Percentiles rank a stretch among this genome's conserved stretches.
Evolutionary conservation across 92 coral and sea anemone species (phyloP).

Genomic region (Bergia puertoricense): DNA sequence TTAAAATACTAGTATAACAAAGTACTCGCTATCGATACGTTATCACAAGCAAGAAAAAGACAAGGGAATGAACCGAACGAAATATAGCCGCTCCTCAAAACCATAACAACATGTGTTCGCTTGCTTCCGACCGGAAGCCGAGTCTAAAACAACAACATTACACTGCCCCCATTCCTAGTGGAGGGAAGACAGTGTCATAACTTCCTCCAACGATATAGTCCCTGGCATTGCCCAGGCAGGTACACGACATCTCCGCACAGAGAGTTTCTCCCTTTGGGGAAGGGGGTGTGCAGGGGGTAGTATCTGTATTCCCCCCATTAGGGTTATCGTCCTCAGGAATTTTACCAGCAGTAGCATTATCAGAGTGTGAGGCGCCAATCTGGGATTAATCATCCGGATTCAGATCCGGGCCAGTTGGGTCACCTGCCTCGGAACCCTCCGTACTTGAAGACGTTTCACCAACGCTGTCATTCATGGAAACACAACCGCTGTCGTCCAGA

Average conservation of each 20-base stretch:
- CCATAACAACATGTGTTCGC: no score
- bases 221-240: constrained; percentile 33
- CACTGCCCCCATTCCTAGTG: constrained; percentile 39
- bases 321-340: background rate
- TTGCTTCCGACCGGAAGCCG: no score
- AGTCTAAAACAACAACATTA: background rate
- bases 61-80: no score
- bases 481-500: background rate
- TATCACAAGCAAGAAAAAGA: no score
- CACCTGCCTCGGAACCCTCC: background rate
- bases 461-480: background rate
- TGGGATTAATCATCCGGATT: background rate
- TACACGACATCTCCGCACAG: constrained; percentile 1
- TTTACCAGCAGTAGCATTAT: background rate
- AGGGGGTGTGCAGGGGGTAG: background rate
- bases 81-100: no score
- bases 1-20: no score
- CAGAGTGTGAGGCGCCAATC: background rate
- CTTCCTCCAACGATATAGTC: constrained; percentile 29
- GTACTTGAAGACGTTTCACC: background rate
- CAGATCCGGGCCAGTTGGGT: background rate
- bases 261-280: background rate
- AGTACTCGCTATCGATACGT: no score
- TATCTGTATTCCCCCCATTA: background rate
- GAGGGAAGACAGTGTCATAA: constrained; percentile 17